Conservation (phyloP, 1,140 invertebrate species). For the Drosophila quadrilineata region DNA sequence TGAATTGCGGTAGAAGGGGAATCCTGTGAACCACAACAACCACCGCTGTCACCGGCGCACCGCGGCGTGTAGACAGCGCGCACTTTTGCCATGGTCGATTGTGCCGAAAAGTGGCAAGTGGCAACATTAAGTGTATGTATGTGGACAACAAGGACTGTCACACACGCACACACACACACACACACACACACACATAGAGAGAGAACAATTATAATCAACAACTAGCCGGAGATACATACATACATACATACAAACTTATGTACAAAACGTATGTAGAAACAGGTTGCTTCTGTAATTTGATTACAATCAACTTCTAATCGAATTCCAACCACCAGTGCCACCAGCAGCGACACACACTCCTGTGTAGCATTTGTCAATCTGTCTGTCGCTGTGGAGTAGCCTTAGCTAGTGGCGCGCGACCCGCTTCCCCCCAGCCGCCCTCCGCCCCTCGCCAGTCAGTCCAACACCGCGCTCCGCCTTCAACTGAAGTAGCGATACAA, state of each 20-base stretch:
- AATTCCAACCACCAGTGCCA: constrained; percentile 57
- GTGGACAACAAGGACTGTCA: constrained; percentile 27
- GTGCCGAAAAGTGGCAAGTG: constrained; percentile 76
- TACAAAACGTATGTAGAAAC: constrained; percentile 33
- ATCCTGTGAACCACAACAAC: constrained; percentile 43
- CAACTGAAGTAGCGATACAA: constrained; percentile 61
- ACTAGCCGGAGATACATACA: constrained; percentile 18
- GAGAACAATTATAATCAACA: constrained; percentile 17
- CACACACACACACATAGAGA: no score
- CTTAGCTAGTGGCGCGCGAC: no score
- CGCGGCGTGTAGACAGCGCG: constrained; percentile 62
- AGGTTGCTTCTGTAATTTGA: constrained; percentile 81
- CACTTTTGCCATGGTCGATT: constrained; percentile 75
- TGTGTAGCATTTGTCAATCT: constrained; percentile 3
- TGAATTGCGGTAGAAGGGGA: not conserved
- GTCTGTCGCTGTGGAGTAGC: no score
- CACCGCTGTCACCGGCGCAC: constrained; percentile 54
- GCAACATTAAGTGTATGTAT: constrained; percentile 11
- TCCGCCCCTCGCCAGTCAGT: not conserved
- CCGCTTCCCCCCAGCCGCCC: not conserved
- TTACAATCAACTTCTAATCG: constrained; percentile 80
- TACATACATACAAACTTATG: not conserved
- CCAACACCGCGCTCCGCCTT: constrained; percentile 30
- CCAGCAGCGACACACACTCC: not conserved
- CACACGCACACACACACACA: no score